These are phyloP conservation scores for Montifringilla adamsi DNA, from an alignment of 2,113 vertebrate genomes.

Conservation along the genomic window DNA sequence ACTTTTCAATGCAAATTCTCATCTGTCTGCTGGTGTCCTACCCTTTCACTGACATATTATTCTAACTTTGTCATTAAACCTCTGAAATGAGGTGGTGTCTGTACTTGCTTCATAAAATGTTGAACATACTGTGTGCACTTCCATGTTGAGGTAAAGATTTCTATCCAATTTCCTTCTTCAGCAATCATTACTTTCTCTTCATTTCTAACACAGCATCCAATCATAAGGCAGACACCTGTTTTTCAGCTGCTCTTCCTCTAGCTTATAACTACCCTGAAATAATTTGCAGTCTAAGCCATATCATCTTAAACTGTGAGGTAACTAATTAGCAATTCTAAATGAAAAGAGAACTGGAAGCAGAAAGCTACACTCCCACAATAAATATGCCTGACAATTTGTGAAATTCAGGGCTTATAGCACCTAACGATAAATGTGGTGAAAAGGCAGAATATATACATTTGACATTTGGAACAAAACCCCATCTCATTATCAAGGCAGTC, in stretches of 20 bases:
- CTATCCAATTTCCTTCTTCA: not conserved
- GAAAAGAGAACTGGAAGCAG: constrained; percentile 5
- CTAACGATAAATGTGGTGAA: not conserved
- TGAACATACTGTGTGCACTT: not conserved
- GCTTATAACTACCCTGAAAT: not conserved
- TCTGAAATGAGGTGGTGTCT: not conserved
- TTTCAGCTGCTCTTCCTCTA: constrained; percentile 22
- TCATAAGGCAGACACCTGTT: constrained; percentile 4
- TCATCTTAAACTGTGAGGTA: constrained; percentile 23
- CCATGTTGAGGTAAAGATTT: not conserved
- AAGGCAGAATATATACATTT: not conserved
- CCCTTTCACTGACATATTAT: not conserved
- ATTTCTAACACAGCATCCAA: not conserved
- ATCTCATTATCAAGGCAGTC: not conserved
- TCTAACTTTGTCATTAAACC: not conserved
- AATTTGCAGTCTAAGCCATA: not conserved
- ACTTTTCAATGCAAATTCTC: not conserved
- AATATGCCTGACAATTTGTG: constrained; percentile 20
- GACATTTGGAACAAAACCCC: not conserved
- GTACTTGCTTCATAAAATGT: not conserved
- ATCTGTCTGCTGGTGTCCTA: not conserved
- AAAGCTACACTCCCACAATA: constrained; percentile 19
- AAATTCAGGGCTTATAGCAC: not conserved
- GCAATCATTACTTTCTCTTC: not conserved
- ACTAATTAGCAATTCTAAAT: constrained; percentile 32